Conservation (phyloP, 2,113 vertebrate species). For the Athene cunicularia region DNA sequence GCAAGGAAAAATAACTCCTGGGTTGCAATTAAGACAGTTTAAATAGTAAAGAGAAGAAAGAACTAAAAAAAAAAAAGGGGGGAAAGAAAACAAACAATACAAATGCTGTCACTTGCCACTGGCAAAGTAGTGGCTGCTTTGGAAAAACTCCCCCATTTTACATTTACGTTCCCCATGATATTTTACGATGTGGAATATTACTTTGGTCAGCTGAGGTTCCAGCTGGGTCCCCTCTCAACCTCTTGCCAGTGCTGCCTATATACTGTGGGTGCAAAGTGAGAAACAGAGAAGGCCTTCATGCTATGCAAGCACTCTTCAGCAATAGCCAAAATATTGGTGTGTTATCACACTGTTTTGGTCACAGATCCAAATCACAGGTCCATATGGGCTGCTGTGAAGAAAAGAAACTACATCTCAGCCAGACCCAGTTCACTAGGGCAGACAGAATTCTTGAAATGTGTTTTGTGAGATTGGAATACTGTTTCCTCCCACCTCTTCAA, state of each 20-base stretch:
- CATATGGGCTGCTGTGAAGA: accelerated
- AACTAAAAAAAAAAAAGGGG: background rate
- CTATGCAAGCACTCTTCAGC: background rate
- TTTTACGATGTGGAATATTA: background rate
- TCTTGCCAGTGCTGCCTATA: background rate
- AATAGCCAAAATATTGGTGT: background rate
- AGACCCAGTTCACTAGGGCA: background rate
- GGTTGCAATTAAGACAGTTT: background rate
- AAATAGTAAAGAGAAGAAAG: background rate
- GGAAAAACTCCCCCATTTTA: background rate
- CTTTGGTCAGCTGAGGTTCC: background rate
- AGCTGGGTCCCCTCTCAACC: background rate
- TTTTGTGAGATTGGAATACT: background rate
- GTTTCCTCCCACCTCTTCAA: background rate
- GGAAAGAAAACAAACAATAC: background rate
- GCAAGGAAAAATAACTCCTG: background rate
- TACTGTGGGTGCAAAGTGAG: background rate
- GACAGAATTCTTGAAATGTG: background rate
- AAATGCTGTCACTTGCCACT: background rate
- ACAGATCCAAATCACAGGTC: background rate
- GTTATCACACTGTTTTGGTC: background rate
- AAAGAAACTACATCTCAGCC: background rate
- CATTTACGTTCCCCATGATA: too few species aligned
- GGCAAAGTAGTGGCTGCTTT: background rate
- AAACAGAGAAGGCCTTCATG: background rate